Conservation (phyloP, 1,140 invertebrate species). For the Parapsyche elsis region DNA sequence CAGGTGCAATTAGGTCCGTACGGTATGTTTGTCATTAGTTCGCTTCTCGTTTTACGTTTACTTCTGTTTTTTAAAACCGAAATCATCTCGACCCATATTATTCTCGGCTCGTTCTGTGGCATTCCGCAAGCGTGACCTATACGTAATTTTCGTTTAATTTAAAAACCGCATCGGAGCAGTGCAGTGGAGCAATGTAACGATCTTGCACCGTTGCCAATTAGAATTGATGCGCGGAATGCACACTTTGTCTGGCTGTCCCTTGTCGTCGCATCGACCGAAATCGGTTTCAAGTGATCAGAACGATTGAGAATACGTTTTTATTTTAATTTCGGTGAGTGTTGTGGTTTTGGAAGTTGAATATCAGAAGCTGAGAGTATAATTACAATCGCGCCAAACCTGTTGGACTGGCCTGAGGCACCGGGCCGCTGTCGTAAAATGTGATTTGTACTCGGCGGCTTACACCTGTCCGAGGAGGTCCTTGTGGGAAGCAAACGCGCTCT, state of each 20-base stretch:
- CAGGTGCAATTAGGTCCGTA: slow-evolving; percentile 20
- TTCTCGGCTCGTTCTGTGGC: too few relatives aligned
- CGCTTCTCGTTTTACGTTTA: neutral
- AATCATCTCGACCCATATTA: too few relatives aligned
- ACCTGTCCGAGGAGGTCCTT: slow-evolving; percentile 25
- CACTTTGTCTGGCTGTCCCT: too few relatives aligned
- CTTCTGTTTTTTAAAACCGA: too few relatives aligned
- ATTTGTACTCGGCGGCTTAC: slow-evolving; percentile 30
- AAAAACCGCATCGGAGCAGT: too few relatives aligned
- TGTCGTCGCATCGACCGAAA: too few relatives aligned
- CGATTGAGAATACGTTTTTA: neutral
- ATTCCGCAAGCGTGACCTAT: too few relatives aligned
- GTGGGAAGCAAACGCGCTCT: neutral
- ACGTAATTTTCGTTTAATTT: too few relatives aligned
- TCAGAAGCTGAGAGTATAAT: slow-evolving; percentile 43
- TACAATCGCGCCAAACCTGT: slow-evolving; percentile 36
- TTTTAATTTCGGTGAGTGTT: neutral
- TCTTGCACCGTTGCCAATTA: too few relatives aligned
- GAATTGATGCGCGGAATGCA: too few relatives aligned
- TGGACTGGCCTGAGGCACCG: slow-evolving; percentile 9
- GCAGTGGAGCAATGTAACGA: too few relatives aligned
- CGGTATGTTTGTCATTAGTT: slow-evolving; percentile 6
- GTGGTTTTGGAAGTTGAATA: slow-evolving; percentile 9
- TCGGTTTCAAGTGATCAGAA: neutral
- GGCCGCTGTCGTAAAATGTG: slow-evolving; percentile 39